Conservation (phyloP, 2,888 invertebrate genomes). For the Apamea monoglypha region DNA sequence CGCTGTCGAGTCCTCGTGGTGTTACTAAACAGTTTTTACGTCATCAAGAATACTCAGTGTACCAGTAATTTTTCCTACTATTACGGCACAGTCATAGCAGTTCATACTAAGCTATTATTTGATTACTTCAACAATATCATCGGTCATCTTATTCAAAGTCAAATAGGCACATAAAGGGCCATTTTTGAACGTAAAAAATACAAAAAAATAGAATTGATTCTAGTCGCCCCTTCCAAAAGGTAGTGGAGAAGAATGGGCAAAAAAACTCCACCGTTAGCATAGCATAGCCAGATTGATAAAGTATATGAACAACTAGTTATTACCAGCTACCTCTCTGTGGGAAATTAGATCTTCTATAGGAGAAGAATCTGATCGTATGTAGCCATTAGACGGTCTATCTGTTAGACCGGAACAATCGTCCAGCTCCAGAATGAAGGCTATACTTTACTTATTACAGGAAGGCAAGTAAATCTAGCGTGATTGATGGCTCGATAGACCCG, state of each 20-base stretch:
- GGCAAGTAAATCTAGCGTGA: constrained; percentile 70
- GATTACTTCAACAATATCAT: not conserved
- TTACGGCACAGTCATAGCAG: not conserved
- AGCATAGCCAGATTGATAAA: not conserved
- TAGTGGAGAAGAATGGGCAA: not conserved
- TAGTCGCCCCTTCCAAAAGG: not conserved
- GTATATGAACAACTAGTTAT: not conserved
- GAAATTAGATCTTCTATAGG: not conserved
- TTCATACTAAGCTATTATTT: constrained; percentile 2
- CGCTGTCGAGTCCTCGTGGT: not conserved
- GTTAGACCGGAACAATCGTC: constrained; percentile 25
- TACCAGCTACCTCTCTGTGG: not conserved
- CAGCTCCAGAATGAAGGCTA: not conserved
- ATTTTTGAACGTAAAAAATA: not conserved
- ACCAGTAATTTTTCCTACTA: not conserved
- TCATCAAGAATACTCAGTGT: constrained; percentile 2
- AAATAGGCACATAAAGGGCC: not conserved
- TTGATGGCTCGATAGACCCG: constrained; percentile 72
- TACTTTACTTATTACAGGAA: constrained; percentile 49
- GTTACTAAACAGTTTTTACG: constrained; percentile 3
- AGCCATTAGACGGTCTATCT: not conserved
- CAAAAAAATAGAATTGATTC: not conserved
- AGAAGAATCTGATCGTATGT: not conserved
- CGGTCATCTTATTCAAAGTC: not conserved
- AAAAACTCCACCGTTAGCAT: not conserved